Evolutionary conservation across 92 coral and sea anemone species (phyloP), one percentile per base, ranked within the genome.

Genomic region (Bergia puertoricense): DNA sequence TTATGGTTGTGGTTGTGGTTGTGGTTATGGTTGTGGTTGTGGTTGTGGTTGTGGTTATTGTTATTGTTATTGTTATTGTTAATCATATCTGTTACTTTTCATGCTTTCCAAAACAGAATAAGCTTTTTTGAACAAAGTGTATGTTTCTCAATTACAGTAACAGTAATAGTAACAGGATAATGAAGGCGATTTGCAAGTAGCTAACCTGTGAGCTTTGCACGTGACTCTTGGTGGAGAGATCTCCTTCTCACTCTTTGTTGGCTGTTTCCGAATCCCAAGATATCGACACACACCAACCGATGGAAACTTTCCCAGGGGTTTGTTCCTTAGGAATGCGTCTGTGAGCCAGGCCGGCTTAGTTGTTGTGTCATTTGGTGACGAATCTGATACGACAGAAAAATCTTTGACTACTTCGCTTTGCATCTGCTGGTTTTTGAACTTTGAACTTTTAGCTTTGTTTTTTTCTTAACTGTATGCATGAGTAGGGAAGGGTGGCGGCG

Each of bases 221-320:
- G 37, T 1, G 0, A 77, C 20, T 36, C 45, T 44, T 77, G 54
- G 39, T 15, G 81, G 57, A 18, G 44, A 44, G 40, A 0, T 77
- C 81, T 77, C 81, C 54, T 77, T 44, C 80, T 44, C 18, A 36
- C 57, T 77, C 56, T 39, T 45, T 39, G 57, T 39, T 77, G 81
- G 81, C 57, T 77, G 14, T n/a, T 42, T 77, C 38, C 81, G 36
- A 6, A 77, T 77, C 13, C 81, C 81, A 59, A 42, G 62, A 43
- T 77, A 77, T 4, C 36, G 81, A 77, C 81, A 77, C 14, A 77
- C 39, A 77, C 38, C 20, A 11, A 2, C 40, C 10, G 54, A 46
- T 1, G 81, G 81, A 23, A 77, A 77, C 40, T 45, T 46, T 18
- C 56, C 81, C 4, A 20, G 56, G 38, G 57, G 81, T 14, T 76